A percentile compares a stretch with the other conserved stretches of the same genome.
These are phyloP conservation scores for Lucinisca nassula DNA, from an alignment of 2,888 invertebrate species.

Conservation along the genomic window DNA sequence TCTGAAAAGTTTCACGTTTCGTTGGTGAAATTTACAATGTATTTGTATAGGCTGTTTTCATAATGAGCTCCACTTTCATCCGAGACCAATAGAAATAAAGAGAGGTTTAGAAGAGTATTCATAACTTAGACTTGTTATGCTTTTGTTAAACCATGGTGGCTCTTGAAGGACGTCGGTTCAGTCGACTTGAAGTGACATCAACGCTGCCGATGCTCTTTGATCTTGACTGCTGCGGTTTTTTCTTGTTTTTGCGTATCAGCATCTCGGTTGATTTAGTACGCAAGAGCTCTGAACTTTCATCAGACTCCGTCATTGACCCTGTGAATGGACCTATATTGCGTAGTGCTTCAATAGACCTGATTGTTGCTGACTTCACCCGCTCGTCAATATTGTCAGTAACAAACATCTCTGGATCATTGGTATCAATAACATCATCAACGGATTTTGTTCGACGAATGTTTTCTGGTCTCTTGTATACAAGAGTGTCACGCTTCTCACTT, in stretches of 20 bases:
- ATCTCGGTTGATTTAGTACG: not conserved
- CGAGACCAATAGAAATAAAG: too few species aligned
- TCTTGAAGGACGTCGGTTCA: not conserved
- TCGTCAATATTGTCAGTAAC: not conserved
- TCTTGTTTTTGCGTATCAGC: not conserved
- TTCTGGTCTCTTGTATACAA: not conserved
- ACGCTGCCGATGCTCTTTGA: not conserved
- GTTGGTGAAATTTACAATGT: too few species aligned
- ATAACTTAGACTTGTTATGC: too few species aligned
- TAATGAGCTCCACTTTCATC: too few species aligned
- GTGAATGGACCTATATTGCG: constrained; percentile 53
- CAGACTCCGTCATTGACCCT: not conserved
- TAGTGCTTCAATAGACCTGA: constrained; percentile 60
- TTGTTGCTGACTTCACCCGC: constrained; percentile 21
- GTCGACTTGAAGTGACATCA: not conserved
- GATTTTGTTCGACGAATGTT: not conserved
- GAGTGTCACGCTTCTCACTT: not conserved
- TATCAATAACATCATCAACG: not conserved
- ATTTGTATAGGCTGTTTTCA: too few species aligned
- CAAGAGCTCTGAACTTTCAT: not conserved
- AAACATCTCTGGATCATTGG: not conserved
- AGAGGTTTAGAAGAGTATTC: too few species aligned
- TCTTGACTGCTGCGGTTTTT: not conserved
- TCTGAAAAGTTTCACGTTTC: too few species aligned
- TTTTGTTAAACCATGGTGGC: not conserved